A percentile compares a stretch with the other conserved stretches of the same genome.
phyloP scores from a whole-genome alignment of 2,888 invertebrate genomes.

The Heliconius ismenius region DNA sequence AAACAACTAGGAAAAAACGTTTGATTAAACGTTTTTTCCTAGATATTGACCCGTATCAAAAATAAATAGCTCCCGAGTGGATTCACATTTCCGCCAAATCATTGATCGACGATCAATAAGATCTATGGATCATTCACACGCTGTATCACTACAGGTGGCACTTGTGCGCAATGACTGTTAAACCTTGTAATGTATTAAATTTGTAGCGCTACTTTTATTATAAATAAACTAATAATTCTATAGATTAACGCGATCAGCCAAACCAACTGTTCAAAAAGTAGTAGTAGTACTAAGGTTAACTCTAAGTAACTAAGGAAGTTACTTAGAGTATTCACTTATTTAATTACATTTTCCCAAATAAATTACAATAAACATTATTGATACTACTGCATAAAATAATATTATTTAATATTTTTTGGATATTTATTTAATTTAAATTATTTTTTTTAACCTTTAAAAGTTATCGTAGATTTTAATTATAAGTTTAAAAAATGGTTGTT shows the following conservation, averaged over 20 bases:
- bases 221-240: background rate
- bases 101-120: constrained; percentile 70
- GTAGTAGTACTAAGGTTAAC: too few relatives aligned
- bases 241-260: background rate
- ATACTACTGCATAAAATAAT: too few relatives aligned
- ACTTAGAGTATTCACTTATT: too few relatives aligned
- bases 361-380: too few relatives aligned
- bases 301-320: too few relatives aligned
- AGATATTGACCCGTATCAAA: constrained; percentile 55
- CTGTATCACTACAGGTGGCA: constrained; percentile 68
- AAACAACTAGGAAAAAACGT: too few relatives aligned
- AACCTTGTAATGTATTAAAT: constrained; percentile 33
- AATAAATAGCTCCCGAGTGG: constrained; percentile 59
- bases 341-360: too few relatives aligned
- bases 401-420: too few relatives aligned
- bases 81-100: constrained; percentile 76
- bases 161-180: constrained; percentile 56
- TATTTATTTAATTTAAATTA: too few relatives aligned
- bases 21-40: constrained; percentile 15
- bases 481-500: background rate
- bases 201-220: background rate
- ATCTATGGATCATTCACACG: constrained; percentile 63
- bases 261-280: background rate
- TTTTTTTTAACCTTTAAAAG: background rate
- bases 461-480: background rate